A percentile compares a stretch with the other conserved stretches of the same genome.
These are phyloP conservation scores for Polyergus mexicanus DNA, from an alignment of 1,140 invertebrate species.

Conservation along the genomic window DNA sequence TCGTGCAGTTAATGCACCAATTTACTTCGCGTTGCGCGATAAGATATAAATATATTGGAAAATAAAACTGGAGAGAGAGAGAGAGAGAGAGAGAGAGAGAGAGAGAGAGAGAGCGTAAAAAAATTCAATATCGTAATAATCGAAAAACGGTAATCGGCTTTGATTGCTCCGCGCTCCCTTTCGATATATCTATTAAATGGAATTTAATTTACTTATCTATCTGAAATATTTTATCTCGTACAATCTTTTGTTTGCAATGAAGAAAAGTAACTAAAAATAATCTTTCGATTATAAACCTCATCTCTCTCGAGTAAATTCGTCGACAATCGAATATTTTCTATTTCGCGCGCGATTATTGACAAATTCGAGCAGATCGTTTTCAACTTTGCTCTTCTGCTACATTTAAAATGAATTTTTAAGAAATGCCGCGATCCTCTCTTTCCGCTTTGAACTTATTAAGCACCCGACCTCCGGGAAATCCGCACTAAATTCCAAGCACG, in stretches of 20 bases:
- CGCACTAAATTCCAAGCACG: conserved; percentile 41
- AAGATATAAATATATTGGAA: conserved; percentile 18
- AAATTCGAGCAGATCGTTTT: neutral
- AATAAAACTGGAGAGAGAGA: conserved; percentile 4
- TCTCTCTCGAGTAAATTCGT: neutral
- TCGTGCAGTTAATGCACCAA: conserved; percentile 37
- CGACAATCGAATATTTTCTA: conserved; percentile 10
- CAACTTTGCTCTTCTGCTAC: neutral
- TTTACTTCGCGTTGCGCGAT: conserved; percentile 3
- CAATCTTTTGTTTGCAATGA: neutral
- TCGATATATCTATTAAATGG: conserved; percentile 22
- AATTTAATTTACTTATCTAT: conserved; percentile 51
- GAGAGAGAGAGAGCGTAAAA: neutral
- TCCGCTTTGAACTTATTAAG: conserved; percentile 38
- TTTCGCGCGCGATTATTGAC: conserved; percentile 6
- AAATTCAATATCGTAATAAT: conserved; percentile 37
- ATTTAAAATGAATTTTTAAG: neutral
- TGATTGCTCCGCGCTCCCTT: neutral
- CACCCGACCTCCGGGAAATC: neutral
- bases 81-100: no score
- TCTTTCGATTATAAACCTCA: no score
- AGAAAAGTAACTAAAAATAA: neutral
- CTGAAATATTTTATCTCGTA: conserved; percentile 20
- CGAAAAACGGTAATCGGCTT: conserved; percentile 39
- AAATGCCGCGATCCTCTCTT: neutral